Percentiles rank a stretch among this genome's conserved stretches.
Conservation (phyloP, 1,140 invertebrate genomes). For the Heliconius eleuchia region DNA sequence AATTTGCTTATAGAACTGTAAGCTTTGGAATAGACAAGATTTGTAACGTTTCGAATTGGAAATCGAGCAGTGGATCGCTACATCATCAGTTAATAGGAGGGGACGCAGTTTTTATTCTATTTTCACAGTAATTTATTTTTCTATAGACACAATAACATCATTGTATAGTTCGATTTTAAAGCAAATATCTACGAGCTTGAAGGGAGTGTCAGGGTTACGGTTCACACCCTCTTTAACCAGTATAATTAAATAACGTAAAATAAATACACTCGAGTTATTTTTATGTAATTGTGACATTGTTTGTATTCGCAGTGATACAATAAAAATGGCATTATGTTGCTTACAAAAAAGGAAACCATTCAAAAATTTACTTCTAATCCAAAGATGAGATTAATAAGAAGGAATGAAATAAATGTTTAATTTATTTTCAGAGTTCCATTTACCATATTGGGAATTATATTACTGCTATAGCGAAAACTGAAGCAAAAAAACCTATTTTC, state of each 20-base stretch:
- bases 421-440: no score
- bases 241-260: slow-evolving; percentile 41
- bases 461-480: neutral
- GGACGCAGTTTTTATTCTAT: slow-evolving; percentile 77
- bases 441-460: no score
- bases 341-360: no score
- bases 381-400: no score
- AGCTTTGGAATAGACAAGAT: slow-evolving; percentile 32
- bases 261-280: slow-evolving; percentile 28
- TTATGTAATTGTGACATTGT: neutral
- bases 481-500: neutral
- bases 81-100: slow-evolving; percentile 79
- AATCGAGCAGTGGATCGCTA: slow-evolving; percentile 71
- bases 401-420: no score
- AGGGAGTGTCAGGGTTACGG: slow-evolving; percentile 66
- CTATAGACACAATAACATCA: slow-evolving; percentile 70
- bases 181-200: slow-evolving; percentile 70
- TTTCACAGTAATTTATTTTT: slow-evolving; percentile 80
- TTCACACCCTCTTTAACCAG: slow-evolving; percentile 66
- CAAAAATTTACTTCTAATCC: no score
- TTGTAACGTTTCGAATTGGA: slow-evolving; percentile 57
- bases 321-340: neutral
- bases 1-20: slow-evolving; percentile 35
- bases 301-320: neutral
- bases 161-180: slow-evolving; percentile 76